These are phyloP conservation scores for Bolborhynchus lineola DNA, from an alignment of 2,113 vertebrate genomes.

Conservation along the genomic window DNA sequence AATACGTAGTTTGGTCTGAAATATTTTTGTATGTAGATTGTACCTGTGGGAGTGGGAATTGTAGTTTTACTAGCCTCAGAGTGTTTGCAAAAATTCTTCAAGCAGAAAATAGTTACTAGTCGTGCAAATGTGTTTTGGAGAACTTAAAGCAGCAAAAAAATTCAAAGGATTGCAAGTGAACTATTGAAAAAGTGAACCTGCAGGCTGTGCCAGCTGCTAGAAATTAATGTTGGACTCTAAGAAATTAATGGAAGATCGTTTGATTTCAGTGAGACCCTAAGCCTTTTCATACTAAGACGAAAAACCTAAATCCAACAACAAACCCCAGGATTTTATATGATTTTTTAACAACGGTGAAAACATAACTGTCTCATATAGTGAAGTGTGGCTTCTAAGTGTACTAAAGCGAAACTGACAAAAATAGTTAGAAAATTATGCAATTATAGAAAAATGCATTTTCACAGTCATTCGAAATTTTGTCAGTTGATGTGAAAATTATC, in stretches of 20 bases:
- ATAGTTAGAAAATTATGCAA: neutral
- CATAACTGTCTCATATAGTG: neutral
- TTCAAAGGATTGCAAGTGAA: neutral
- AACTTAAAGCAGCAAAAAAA: neutral
- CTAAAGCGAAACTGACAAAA: neutral
- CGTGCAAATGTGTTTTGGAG: neutral
- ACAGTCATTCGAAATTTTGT: neutral
- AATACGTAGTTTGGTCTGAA: neutral
- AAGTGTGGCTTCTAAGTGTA: neutral
- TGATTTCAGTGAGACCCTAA: neutral
- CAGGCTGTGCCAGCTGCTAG: neutral
- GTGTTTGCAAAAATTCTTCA: neutral
- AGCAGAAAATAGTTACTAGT: neutral
- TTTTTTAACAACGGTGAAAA: neutral
- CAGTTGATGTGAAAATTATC: neutral
- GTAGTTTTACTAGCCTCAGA: neutral
- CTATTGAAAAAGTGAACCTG: neutral
- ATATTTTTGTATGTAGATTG: neutral
- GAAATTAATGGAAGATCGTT: neutral
- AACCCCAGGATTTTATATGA: neutral
- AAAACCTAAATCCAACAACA: neutral
- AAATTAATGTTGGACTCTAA: neutral
- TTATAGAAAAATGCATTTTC: neutral
- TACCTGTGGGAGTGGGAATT: neutral
- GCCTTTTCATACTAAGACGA: neutral